phyloP scores from a whole-genome alignment of 2,113 vertebrate genomes.

The Lanius collurio region DNA sequence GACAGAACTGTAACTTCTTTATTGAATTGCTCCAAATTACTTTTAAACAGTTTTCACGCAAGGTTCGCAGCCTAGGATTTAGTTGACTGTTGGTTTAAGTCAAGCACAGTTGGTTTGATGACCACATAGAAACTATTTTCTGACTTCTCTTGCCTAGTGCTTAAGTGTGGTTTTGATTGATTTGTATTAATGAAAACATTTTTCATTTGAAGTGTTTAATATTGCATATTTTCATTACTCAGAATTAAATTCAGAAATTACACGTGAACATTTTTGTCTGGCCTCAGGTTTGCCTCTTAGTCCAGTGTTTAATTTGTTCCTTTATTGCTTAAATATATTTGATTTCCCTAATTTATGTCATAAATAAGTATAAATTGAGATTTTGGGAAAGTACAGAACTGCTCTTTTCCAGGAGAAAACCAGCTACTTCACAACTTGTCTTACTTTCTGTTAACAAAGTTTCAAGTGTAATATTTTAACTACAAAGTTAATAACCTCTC shows the following conservation, averaged over 20 bases:
- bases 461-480: not conserved
- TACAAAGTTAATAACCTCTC: not conserved
- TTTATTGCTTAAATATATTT: not conserved
- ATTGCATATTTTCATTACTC: not conserved
- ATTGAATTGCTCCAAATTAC: not conserved
- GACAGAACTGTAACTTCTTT: not conserved
- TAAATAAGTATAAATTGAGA: not conserved
- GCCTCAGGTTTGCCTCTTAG: not conserved
- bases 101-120: not conserved
- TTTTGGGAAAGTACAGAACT: not conserved
- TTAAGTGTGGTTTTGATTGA: not conserved
- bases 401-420: not conserved
- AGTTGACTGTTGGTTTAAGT: not conserved
- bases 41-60: not conserved
- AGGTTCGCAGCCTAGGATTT: not conserved
- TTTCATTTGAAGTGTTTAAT: not conserved
- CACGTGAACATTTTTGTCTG: not conserved
- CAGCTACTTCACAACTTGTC: not conserved
- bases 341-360: not conserved
- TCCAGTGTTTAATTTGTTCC: not conserved
- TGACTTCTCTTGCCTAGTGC: not conserved
- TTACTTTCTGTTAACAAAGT: not conserved
- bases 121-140: not conserved
- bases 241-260: not conserved
- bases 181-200: not conserved